Base-by-base conservation (phyloP, 2,888 invertebrate species). In the Mantis religiosa region DNA sequence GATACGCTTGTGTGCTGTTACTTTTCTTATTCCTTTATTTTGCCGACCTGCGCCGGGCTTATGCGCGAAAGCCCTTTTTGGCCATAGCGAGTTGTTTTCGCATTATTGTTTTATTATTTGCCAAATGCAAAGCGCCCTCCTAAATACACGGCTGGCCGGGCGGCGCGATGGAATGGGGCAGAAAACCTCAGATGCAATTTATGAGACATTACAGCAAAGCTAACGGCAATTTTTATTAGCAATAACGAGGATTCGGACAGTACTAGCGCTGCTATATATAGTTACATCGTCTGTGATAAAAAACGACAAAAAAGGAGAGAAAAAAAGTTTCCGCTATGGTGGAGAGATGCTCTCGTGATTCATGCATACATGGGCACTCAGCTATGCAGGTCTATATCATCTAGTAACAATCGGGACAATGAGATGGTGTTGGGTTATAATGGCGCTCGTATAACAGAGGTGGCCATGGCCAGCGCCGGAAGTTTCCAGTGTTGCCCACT, bases 221-320 rank as follows among this genome's bases (percentile, higher is more conserved):
- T 87, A 89, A 89, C 88, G 87, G 84, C 84, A 84, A 89, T 89
- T 89, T 89, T 89, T 89, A 89, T 89, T 89, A 89, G 89, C 89
- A 88, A 88, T 89, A 89, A 89, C 89, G 88, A 88, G 89, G 27
- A 88, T 89, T 85, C 86, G 89, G 88, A 84, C 88, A 88, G 82
- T 20, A 71, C 71, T 30, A 28, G 25, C 34, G 84, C 85, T 27
- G 47, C 85, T 54, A 41, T 85, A 47, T 47, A 85, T 85, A 85
- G 85, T 85, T 85, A 85, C 47, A 85, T 27, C 82, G 30, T 34
- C 54, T 71, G 54, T 71, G 54, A 71, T 71, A 71, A 71, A 71
- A 71, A 71, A 71, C 15, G 25, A 71, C 15, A 71, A 71, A 71
- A 71, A 71, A 71, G 25, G 54, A 71, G 54, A 71, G 82, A 82